Base-by-base conservation (phyloP, 1,140 invertebrate species). In the Lineus longissimus region DNA sequence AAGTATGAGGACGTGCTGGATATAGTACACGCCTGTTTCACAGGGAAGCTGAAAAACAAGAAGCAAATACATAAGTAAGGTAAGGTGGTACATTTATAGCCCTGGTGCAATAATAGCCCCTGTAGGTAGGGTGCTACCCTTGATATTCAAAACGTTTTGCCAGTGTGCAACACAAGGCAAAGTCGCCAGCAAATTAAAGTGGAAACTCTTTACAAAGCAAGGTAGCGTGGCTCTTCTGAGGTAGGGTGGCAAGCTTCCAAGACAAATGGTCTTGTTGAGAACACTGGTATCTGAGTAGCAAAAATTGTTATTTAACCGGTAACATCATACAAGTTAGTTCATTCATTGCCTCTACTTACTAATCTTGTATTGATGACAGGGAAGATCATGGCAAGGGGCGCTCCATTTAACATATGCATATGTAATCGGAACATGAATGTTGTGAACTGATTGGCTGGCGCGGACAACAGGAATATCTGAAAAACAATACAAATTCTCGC, bases 1-100 rank as follows among this genome's bases (percentile, higher is more conserved):
- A 77, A 94, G 86, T 87, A 97, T 94, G 84, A 95, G 87, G 54
- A 90, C 87, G 83, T 96, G 93, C 79, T 96, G 94, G 77, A 95
- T 88, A 86, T 91, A 97, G 81, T 96, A 97, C 29, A 93, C 87
- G 61, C 90, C 88, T 71, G 89, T 89, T 83, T 97, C 94, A 79
- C 93, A 91, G 64, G 92, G 88, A 74, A 94, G 87, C 92, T 95
- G 80, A 75, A 86, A 85, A 62, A 68, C 67, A 62, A 73, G 72
- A 81, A 60, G 43, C 57, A 40, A 25, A 51, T 31, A 59, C 2
- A 31, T 31, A 15, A 36, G 27, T 59, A 36, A 36, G 15, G 33
- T 36, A 4, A 36, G n/a, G n/a, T n/a, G n/a, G n/a, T n/a, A n/a
- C n/a, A n/a, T n/a, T n/a, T n/a, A n/a, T n/a, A n/a, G n/a, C n/a